Conservation (phyloP, 2,797 vertebrate species). For the Spatula versicolor region DNA sequence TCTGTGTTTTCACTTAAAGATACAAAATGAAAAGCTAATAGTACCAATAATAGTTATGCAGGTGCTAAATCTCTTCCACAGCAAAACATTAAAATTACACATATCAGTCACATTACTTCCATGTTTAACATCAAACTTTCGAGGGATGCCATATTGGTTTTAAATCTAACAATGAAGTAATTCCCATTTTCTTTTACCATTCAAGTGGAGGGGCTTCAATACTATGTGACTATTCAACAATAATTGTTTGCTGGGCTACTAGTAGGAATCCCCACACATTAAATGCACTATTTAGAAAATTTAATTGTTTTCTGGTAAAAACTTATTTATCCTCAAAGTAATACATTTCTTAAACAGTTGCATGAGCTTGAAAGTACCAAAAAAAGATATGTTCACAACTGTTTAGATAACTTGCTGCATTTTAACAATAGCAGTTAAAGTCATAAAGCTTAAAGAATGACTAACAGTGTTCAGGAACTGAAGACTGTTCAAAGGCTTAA, state of each 20-base stretch:
- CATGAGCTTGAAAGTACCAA: neutral
- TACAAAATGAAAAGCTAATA: neutral
- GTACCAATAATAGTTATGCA: neutral
- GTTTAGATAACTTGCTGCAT: neutral
- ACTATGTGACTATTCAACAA: neutral
- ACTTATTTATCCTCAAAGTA: neutral
- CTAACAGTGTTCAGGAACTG: neutral
- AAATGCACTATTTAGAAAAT: neutral
- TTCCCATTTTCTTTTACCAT: neutral
- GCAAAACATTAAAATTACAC: constrained; percentile 5
- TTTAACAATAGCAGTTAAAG: neutral
- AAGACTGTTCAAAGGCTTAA: neutral
- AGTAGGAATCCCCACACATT: neutral
- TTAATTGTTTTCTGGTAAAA: neutral
- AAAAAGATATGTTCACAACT: neutral
- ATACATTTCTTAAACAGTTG: neutral
- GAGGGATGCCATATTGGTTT: neutral
- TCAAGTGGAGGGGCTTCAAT: neutral
- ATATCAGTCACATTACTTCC: constrained; percentile 8
- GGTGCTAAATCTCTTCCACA: neutral
- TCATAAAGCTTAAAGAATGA: neutral
- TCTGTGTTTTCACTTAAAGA: constrained; percentile 4
- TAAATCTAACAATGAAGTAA: neutral
- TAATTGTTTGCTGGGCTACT: neutral
- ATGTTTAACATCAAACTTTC: neutral